Base-by-base conservation (phyloP, 2,888 invertebrate species). In the Myopa tessellatipennis region DNA sequence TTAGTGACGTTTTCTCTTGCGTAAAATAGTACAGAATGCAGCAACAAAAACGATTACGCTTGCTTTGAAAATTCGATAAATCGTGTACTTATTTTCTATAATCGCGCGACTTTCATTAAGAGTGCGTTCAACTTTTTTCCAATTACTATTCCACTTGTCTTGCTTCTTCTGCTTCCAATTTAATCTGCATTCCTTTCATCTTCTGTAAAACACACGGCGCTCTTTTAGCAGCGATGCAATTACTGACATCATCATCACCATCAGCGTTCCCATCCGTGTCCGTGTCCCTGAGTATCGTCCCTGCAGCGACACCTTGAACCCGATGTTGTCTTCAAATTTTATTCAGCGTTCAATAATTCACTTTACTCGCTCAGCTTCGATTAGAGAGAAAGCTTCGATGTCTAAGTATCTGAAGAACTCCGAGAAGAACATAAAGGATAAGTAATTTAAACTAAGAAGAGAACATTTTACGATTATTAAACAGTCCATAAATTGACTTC, bases 291-390 rank as follows among this genome's bases (percentile, higher is more conserved):
- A 34, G 52, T 6, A 45, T 40, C 38, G n/a, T n/a, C 38, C 40
- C 8, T 72, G 60, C 61, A 61, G 14, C 45, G 63, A 45, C 36
- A 45, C 50, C 45, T 63, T 73, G 7, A 45, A 45, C 45, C 45
- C 45, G 45, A 45, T 8, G 10, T 6, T 8, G 10, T 45, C 45
- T 45, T 45, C 45, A 55, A 74, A 74, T 65, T 74, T 65, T 40
- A 63, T 52, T 74, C 34, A 50, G 63, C 52, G 65, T 74, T 45
- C 34, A 65, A 74, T 74, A 65, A 52, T 63, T 63, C 40, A 38
- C 16, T 7, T 16, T n/a, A 67, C 34, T 34, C 18, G 45, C 26
- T 50, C 36, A 45, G 79, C 78, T 74, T 80, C 58, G 77, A 76
- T 76, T 73, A 77, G 76, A 68, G 63, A n/a, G 70, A 79, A 12